These are phyloP conservation scores for Brachyopa scutellaris DNA, from an alignment of 2,888 invertebrate species.

Conservation along the genomic window DNA sequence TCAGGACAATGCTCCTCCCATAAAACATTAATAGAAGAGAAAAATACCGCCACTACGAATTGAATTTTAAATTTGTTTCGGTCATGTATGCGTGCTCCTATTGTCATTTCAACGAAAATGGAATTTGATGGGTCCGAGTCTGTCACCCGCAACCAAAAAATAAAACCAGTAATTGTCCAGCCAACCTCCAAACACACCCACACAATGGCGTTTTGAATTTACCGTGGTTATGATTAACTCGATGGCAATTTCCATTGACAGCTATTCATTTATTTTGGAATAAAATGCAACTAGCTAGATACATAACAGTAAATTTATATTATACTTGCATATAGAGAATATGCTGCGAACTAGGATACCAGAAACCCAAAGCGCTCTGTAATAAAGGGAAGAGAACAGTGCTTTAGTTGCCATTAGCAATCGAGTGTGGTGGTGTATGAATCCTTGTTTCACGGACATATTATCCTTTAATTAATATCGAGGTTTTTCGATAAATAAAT, in stretches of 20 bases:
- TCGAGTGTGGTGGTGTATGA: neutral
- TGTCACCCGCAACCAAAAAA: neutral
- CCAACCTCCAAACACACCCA: neutral
- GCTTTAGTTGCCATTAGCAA: neutral
- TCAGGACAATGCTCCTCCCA: too few species aligned
- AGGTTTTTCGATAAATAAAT: constrained; percentile 53
- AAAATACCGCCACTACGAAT: neutral
- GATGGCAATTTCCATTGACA: constrained; percentile 45
- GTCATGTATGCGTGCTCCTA: neutral
- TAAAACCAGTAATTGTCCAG: neutral
- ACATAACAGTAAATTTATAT: constrained; percentile 41
- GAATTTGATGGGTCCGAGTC: neutral
- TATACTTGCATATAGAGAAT: neutral
- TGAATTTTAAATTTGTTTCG: constrained; percentile 5
- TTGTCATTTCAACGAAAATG: constrained; percentile 7
- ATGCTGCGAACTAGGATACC: too few species aligned
- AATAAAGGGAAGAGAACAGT: too few species aligned
- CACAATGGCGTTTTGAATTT: neutral
- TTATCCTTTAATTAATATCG: constrained; percentile 65
- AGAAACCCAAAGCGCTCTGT: too few species aligned
- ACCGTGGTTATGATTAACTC: constrained; percentile 45
- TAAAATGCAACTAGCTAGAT: constrained; percentile 47
- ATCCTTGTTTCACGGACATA: constrained; percentile 24
- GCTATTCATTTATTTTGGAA: constrained; percentile 33
- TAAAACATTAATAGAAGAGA: neutral